Base-by-base conservation (phyloP, 2,797 vertebrate genomes). In the Austrolebias charrua region DNA sequence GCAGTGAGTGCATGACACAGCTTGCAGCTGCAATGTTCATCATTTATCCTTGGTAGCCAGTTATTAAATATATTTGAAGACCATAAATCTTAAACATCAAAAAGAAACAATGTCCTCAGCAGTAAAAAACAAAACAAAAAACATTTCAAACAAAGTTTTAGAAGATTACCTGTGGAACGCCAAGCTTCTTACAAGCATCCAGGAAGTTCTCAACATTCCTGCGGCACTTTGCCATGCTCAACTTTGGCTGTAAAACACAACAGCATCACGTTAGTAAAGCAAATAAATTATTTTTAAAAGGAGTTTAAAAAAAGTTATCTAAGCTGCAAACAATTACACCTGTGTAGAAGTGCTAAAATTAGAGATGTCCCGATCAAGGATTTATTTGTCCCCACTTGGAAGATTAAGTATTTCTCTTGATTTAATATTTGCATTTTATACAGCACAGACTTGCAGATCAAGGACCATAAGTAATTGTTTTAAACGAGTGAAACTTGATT, bases 161-260 rank as follows among this genome's bases (percentile, higher is more conserved):
- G 10, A 18, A 19, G 35, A 38, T 83, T 94, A 98, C 97, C 95
- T 98, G 96, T 56, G 96, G 91, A n/a, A 99, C 96, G 1, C 97
- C 97, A 68, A 99, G 72, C 84, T 96, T 98, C 92, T 97, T 98
- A 85, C 97, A 99, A 19, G 96, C 97, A 61, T 99, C 97, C 54
- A 99, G 92, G 76, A 98, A 99, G 91, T 97, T 99, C 90, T 99
- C 97, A 74, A 99, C 97, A 48, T 99, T 99, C 88, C 97, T 93
- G 77, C 97, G 94, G 85, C 97, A 99, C 82, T 99, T 99, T 63
- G 97, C 97, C 97, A 99, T 99, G 85, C 96, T 99, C 75, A 99
- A 94, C 89, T 98, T 99, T 90, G 97, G 97, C 97, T 99, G 87
- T 64, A 88, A 88, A 48, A 75, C 66, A 54, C 60, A 78, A 73